phyloP scores from a whole-genome alignment of 2,888 invertebrate species.

The Chymomyza fuscimana region DNA sequence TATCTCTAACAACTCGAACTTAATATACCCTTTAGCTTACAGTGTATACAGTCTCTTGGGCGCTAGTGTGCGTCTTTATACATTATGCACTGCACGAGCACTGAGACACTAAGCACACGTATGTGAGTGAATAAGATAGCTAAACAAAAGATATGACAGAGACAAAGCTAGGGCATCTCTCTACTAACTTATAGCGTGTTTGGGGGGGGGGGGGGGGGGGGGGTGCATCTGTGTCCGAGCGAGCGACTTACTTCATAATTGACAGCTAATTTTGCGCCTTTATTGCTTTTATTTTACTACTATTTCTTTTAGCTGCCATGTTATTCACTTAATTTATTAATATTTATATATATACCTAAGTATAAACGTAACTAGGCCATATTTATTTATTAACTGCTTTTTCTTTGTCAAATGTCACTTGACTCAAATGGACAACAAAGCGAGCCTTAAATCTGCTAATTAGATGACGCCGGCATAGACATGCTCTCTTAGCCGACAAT shows the following conservation, averaged over 20 bases:
- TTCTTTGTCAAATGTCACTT: neutral
- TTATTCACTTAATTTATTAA: slow-evolving; percentile 63
- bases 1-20: no score
- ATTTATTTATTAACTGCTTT: neutral
- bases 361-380: neutral
- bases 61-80: no score
- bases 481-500: no score
- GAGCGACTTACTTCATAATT: slow-evolving; percentile 63
- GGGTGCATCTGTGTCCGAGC: neutral
- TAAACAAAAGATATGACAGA: neutral
- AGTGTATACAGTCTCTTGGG: neutral
- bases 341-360: slow-evolving; percentile 31
- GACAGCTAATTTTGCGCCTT: slow-evolving; percentile 66
- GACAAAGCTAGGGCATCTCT: neutral
- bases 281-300: slow-evolving; percentile 56
- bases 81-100: neutral
- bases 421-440: neutral
- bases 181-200: neutral
- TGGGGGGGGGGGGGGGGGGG: no score
- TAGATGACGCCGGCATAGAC: no score
- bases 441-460: no score
- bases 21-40: neutral
- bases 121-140: neutral
- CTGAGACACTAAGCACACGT: neutral
- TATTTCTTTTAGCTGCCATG: slow-evolving; percentile 33